Conservation (phyloP, 1,140 invertebrate species). For the Proctacanthus coquilletti region DNA sequence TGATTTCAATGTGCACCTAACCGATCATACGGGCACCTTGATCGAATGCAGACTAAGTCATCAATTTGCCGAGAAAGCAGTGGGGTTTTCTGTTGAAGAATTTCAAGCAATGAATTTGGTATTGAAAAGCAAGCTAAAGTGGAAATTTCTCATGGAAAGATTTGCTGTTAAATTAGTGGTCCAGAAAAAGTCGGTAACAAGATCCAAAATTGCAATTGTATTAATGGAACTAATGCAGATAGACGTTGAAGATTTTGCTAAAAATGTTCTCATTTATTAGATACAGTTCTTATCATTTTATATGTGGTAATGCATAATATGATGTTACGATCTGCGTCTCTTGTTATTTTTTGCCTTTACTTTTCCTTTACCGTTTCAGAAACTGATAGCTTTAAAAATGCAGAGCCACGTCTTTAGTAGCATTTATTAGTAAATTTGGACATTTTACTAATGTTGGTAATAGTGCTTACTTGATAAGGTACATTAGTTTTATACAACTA, state of each 20-base stretch:
- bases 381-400: no score
- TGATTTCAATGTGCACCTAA: conserved; percentile 33
- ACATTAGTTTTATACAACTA: no score
- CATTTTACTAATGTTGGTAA: no score
- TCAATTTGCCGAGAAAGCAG: conserved; percentile 28
- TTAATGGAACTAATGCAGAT: conserved; percentile 17
- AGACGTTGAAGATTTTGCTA: conserved; percentile 9
- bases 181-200: conserved; percentile 15
- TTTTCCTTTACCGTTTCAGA: no score
- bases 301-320: no score
- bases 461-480: no score
- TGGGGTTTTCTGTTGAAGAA: conserved; percentile 5
- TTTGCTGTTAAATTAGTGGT: conserved; percentile 32
- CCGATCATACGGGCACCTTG: conserved; percentile 38
- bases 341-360: no score
- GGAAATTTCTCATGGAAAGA: conserved; percentile 34
- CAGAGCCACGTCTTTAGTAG: no score
- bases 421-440: no score
- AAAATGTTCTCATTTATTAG: conserved; percentile 15
- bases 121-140: conserved; percentile 32
- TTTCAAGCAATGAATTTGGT: conserved; percentile 14
- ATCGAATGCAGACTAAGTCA: conserved; percentile 31
- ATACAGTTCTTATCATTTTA: no score
- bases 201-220: conserved; percentile 11
- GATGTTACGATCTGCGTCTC: no score